Base-by-base conservation (phyloP, 1,140 invertebrate species). In the Neuroterus valhalla region DNA sequence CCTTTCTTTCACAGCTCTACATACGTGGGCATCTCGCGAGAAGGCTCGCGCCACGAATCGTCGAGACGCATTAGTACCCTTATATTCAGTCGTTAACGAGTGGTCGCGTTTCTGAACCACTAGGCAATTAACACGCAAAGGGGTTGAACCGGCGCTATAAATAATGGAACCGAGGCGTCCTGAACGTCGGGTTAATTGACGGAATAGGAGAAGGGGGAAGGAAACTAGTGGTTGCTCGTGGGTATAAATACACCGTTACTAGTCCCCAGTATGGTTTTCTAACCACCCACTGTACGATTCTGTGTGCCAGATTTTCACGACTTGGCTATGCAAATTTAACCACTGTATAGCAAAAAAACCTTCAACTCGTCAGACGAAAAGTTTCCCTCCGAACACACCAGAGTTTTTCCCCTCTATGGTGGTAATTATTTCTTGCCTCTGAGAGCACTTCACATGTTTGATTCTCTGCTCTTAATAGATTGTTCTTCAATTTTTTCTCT, bases 141-240 rank as follows among this genome's bases (percentile, higher is more conserved):
- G 76, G 72, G 76, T 79, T 74, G 72, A 76, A 73, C 74, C 75
- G 43, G 68, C 68, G 78, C 78, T 78, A 79, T 76, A 75, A 81
- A 81, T 76, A 74, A 81, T 78, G 76, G 73, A 78, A 75, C 70
- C 74, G 70, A 72, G 70, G 74, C 72, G 78, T 72, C 72, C 76
- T 78, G 79, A 79, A 75, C 75, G 80, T 78, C 74, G 77, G 77
- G 78, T 75, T 81, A 81, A 79, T 79, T 79, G 80, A 81, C 75
- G 74, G 72, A 77, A 79, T 77, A 76, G 73, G 74, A 81, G 78
- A 66, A 46, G 48, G 68, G 68, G 21, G 62, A 26, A 77, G 67
- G 75, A 76, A 76, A 72, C 67, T 75, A 66, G 74, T 52, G 23
- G 23, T 48, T 31, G 19, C 45, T 38, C 46, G 38, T 71, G 50